phyloP scores from a whole-genome alignment of 2,888 invertebrate species.

The Gerris lacustris region DNA sequence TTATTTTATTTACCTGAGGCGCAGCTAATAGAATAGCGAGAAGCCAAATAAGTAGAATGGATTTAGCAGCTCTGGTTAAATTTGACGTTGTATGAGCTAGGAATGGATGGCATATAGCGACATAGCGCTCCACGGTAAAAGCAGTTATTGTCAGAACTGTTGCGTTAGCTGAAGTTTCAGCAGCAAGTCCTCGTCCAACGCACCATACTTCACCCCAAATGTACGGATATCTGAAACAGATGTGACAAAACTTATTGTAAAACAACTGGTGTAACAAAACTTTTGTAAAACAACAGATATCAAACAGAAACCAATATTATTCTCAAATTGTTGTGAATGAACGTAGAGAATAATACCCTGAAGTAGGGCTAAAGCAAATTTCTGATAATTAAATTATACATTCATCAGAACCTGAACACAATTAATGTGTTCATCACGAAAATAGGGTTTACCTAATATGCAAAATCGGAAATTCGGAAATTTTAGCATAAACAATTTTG shows the following conservation, averaged over 20 bases:
- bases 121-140: slow-evolving; percentile 75
- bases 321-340: too few relatives aligned
- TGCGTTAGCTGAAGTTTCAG: slow-evolving; percentile 69
- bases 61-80: slow-evolving; percentile 66
- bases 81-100: slow-evolving; percentile 73
- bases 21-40: slow-evolving; percentile 58
- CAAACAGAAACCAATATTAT: too few relatives aligned
- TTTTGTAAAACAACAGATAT: too few relatives aligned
- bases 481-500: too few relatives aligned
- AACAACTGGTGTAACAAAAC: too few relatives aligned
- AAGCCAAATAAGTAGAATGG: slow-evolving; percentile 71
- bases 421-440: too few relatives aligned
- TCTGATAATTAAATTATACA: too few relatives aligned
- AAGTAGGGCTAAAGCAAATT: too few relatives aligned
- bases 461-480: too few relatives aligned
- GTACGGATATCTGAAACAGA: slow-evolving; percentile 47
- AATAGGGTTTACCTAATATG: too few relatives aligned
- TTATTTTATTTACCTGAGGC: slow-evolving; percentile 45
- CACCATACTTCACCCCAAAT: slow-evolving; percentile 69
- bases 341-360: too few relatives aligned
- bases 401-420: too few relatives aligned
- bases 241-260: not conserved
- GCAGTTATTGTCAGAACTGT: slow-evolving; percentile 67
- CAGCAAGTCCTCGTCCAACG: slow-evolving; percentile 59
- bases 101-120: slow-evolving; percentile 70